phyloP scores from a whole-genome alignment of 1,140 invertebrate species.

The Papilio dardanus region DNA sequence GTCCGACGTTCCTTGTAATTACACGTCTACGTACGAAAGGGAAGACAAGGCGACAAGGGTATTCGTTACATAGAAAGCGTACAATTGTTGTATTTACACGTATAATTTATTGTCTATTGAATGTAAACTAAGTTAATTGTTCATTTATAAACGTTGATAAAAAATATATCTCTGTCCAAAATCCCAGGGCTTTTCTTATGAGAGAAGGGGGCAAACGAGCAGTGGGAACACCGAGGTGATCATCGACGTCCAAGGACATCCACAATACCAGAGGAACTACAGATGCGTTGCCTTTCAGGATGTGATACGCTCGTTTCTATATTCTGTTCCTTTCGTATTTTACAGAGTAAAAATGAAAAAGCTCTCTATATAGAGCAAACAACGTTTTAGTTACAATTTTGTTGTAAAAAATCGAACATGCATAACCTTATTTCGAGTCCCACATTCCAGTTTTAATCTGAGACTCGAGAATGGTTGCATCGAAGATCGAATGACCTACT shows the following conservation, averaged over 20 bases:
- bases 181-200: too few relatives aligned
- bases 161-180: too few relatives aligned
- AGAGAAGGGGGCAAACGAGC: too few relatives aligned
- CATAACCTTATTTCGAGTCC: neutral
- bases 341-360: too few relatives aligned
- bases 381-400: neutral
- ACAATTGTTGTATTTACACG: neutral
- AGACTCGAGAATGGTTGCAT: neutral
- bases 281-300: too few relatives aligned
- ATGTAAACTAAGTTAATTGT: neutral
- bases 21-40: constrained; percentile 7
- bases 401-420: neutral
- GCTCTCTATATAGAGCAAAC: too few relatives aligned
- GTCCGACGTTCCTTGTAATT: constrained; percentile 9
- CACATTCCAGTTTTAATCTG: constrained; percentile 33
- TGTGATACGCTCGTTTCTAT: too few relatives aligned
- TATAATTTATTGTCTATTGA: neutral
- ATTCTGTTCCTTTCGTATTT: too few relatives aligned
- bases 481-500: constrained; percentile 19
- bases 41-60: neutral
- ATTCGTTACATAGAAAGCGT: neutral
- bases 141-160: too few relatives aligned
- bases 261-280: too few relatives aligned
- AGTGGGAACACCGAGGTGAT: too few relatives aligned
- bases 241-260: too few relatives aligned